These are phyloP conservation scores for Paradisaea rubra DNA, from an alignment of 2,113 vertebrate species.

Conservation along the genomic window DNA sequence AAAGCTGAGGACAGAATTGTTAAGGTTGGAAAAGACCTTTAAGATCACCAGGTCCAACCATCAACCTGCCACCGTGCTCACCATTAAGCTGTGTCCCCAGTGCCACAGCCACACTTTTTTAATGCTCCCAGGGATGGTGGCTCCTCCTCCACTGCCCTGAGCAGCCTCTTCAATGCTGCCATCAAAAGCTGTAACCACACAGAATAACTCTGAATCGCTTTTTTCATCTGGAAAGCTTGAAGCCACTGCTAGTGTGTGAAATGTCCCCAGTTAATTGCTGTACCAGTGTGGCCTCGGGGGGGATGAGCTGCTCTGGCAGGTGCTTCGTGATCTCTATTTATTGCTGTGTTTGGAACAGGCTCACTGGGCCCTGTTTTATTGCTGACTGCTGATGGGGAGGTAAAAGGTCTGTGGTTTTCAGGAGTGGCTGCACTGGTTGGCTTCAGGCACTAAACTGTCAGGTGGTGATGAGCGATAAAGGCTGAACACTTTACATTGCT, in stretches of 20 bases:
- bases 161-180: neutral
- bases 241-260: neutral
- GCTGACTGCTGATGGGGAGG: neutral
- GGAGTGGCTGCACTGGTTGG: neutral
- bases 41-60: no score
- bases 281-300: neutral
- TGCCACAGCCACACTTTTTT: neutral
- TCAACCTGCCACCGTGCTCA: fast-evolving
- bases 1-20: neutral
- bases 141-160: neutral
- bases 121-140: neutral
- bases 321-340: neutral
- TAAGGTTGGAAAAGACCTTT: neutral
- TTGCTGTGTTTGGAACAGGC: neutral
- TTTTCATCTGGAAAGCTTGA: neutral
- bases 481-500: neutral
- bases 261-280: neutral
- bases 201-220: neutral
- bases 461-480: neutral
- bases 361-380: neutral
- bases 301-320: neutral
- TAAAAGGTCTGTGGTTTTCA: neutral
- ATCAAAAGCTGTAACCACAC: neutral
- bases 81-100: fast-evolving
- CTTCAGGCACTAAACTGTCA: neutral